phyloP scores from a whole-genome alignment of 2,888 invertebrate species.

The Microctonus aethiopoides region DNA sequence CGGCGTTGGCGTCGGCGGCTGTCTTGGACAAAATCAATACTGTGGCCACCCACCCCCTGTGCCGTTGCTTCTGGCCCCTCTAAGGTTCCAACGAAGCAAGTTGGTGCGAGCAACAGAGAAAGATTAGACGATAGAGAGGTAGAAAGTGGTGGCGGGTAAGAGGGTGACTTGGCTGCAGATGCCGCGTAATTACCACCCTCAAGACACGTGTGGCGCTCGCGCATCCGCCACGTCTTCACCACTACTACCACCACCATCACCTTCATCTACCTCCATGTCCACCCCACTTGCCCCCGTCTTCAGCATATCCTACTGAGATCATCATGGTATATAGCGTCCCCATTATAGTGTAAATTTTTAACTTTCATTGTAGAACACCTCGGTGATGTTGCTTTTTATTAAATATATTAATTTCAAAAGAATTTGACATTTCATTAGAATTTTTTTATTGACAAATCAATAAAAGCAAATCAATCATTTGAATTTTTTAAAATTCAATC shows the following conservation, averaged over 20 bases:
- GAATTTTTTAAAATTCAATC: no score
- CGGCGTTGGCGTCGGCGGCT: constrained; percentile 64
- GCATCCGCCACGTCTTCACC: constrained; percentile 48
- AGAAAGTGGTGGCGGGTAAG: constrained; percentile 49
- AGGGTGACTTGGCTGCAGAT: constrained; percentile 62
- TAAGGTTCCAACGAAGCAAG: constrained; percentile 58
- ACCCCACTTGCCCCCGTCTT: constrained; percentile 43
- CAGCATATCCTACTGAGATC: constrained; percentile 13
- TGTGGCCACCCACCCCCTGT: constrained; percentile 61
- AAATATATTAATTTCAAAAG: no score
- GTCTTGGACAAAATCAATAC: constrained; percentile 68
- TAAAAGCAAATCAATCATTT: no score
- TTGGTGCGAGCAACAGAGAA: constrained; percentile 23
- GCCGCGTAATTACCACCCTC: constrained; percentile 68
- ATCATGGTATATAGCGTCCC: constrained; percentile 6
- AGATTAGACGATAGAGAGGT: neutral
- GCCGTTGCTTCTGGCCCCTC: constrained; percentile 45
- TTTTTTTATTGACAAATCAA: no score
- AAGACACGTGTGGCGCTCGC: constrained; percentile 66
- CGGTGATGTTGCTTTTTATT: no score
- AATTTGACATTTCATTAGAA: no score
- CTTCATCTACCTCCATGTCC: constrained; percentile 41
- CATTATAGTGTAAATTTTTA: neutral
- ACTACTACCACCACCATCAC: constrained; percentile 35
- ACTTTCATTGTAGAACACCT: neutral